phyloP scores from a whole-genome alignment of 2,888 invertebrate genomes.

The Drosophila nr. perissopoda region DNA sequence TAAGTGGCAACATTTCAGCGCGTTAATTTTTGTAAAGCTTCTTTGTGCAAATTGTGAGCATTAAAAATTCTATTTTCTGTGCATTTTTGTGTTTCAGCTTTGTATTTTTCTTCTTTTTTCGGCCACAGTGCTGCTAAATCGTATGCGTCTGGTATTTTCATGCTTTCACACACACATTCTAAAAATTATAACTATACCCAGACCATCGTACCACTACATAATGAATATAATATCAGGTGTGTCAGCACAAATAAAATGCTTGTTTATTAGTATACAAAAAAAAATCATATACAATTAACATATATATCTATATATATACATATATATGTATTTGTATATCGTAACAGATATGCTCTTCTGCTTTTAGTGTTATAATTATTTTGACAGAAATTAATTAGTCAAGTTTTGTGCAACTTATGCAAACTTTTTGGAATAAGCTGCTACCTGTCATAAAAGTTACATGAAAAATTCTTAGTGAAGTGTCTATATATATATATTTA shows the following conservation, averaged over 20 bases:
- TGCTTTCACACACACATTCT: conserved; percentile 1
- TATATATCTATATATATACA: too few relatives aligned
- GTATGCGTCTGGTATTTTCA: not conserved
- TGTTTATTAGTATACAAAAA: not conserved
- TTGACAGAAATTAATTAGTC: conserved; percentile 10
- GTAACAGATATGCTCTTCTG: not conserved
- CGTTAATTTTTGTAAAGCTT: conserved; percentile 52
- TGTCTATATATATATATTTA: not conserved
- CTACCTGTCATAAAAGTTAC: not conserved
- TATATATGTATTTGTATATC: not conserved
- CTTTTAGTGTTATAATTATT: not conserved
- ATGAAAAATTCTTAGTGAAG: not conserved
- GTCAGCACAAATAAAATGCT: not conserved
- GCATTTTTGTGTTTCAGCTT: not conserved
- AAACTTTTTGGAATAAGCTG: not conserved
- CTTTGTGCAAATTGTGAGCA: conserved; percentile 66
- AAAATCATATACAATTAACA: too few relatives aligned
- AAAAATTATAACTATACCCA: conserved; percentile 6
- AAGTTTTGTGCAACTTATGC: not conserved
- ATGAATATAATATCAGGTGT: not conserved
- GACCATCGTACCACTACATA: not conserved
- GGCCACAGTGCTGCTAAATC: conserved; percentile 14
- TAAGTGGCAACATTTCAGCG: conserved; percentile 62
- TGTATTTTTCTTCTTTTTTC: not conserved
- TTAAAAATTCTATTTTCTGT: conserved; percentile 36